Conservation (phyloP, 2,113 vertebrate species). For the Dromaius novaehollandiae region DNA sequence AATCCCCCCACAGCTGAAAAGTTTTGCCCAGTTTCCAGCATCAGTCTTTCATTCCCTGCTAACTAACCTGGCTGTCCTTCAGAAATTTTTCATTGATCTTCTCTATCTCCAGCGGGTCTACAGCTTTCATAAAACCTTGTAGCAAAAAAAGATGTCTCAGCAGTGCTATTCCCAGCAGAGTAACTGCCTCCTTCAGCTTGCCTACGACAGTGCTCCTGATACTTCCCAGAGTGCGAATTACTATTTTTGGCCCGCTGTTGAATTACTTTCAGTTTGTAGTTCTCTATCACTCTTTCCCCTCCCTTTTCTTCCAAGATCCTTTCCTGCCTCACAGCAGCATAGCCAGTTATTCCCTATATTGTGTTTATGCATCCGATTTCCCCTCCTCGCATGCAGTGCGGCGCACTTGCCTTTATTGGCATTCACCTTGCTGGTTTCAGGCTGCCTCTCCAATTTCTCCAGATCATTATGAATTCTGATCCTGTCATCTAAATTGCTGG, state of each 20-base stretch:
- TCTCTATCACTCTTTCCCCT: not conserved
- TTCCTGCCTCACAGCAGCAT: not conserved
- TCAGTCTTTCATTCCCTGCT: not conserved
- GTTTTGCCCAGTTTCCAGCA: not conserved
- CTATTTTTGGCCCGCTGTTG: not conserved
- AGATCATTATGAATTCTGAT: constrained; percentile 14
- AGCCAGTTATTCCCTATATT: not conserved
- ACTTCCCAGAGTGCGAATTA: not conserved
- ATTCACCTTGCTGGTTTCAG: not conserved
- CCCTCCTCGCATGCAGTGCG: not conserved
- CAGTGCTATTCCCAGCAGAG: not conserved
- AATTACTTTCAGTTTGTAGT: not conserved
- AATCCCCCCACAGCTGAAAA: not conserved
- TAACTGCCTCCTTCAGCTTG: not conserved
- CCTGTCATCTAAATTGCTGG: not conserved
- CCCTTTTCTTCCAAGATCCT: not conserved
- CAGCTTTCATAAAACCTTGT: not conserved
- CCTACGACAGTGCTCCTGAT: not conserved
- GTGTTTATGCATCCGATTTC: not conserved
- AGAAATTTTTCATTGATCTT: not conserved
- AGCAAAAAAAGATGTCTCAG: not conserved
- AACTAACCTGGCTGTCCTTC: not conserved
- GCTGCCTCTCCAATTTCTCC: not conserved
- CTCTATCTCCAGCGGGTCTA: not conserved
- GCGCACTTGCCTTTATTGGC: not conserved